Evolutionary conservation across 2,797 vertebrate species (phyloP), one percentile per base, ranked within the genome.

Genomic region (Thripadectes ignobilis): DNA sequence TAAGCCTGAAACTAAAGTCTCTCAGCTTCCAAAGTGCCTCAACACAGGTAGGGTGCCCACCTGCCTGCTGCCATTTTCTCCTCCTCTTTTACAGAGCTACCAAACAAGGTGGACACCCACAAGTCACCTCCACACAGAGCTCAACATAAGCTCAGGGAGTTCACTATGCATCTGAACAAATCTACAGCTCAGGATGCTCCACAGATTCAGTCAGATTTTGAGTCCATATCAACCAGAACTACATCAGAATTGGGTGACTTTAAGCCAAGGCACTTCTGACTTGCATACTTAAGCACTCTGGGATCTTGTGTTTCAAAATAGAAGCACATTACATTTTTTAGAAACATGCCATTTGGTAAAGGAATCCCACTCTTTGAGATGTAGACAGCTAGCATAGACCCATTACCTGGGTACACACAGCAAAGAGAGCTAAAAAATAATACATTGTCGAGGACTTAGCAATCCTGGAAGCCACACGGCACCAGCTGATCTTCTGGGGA

Each of bases 31-130:
- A 80, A 41, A 8, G 5, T 58, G n/a, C 8, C 11, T 61, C 29
- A 41, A 38, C 11, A 59, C 0, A 1, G 12, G 16, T 2, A 73
- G 29, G 14, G 4, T 5, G 7, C 6, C 9, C 9, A 1, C 7
- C 9, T 2, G 2, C 13, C 22, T 62, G 55, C 48, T 34, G 24
- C 8, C 7, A 6, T 41, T 55, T 59, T 38, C 36, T 52, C 20
- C 32, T 11, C 8, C 12, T 59, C 57, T 88, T 58, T 52, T 14
- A 22, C 41, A 73, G n/a, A 29, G n/a, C 54, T 46, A 81, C 10
- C 7, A 2, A 66, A 75, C 18, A 34, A 61, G 32, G 24, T 8
- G 14, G 20, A n/a, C n/a, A 29, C 12, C 16, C 49, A 51, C 14
- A 32, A 52, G 38, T 17, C 36, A 88, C 17, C 30, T 65, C 49